These are phyloP conservation scores for Drosophila sp. DNA, from an alignment of 1,140 invertebrate genomes.

Conservation along the genomic window DNA sequence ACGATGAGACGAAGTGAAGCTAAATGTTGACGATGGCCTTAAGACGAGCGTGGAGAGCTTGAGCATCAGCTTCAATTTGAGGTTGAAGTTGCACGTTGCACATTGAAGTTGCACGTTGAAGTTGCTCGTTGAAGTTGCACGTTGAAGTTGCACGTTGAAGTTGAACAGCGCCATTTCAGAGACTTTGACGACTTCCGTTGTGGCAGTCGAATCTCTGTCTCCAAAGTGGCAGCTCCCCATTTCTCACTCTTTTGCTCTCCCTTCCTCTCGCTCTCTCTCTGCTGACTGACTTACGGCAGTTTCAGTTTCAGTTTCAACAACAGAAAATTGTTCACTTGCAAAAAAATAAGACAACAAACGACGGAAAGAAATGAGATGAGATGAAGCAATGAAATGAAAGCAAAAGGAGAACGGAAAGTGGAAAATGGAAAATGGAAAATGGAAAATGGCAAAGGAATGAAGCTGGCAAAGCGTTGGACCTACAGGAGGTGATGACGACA, in stretches of 20 bases:
- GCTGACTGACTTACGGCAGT: conserved; percentile 66
- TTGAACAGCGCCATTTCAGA: conserved; percentile 42
- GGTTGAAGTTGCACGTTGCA: conserved; percentile 22
- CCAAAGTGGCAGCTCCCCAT: not conserved
- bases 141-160: conserved; percentile 21
- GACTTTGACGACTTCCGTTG: conserved; percentile 52
- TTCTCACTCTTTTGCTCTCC: not conserved
- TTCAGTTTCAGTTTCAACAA: conserved; percentile 63
- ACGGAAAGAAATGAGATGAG: not conserved
- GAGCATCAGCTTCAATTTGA: conserved; percentile 20
- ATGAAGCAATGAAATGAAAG: conserved; percentile 4
- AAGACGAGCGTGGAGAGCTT: conserved; percentile 16
- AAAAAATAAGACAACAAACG: conserved; percentile 6
- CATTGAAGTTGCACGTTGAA: conserved; percentile 29
- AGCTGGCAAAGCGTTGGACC: conserved; percentile 27
- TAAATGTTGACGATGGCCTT: conserved; percentile 40
- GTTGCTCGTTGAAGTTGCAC: conserved; percentile 18
- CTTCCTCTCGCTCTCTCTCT: not conserved
- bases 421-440: conserved; percentile 33
- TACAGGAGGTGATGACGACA: conserved; percentile 29
- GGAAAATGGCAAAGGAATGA: conserved; percentile 65
- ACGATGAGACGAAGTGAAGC: conserved; percentile 7
- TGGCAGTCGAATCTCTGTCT: conserved; percentile 10
- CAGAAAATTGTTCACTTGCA: conserved; percentile 48
- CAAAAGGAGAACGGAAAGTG: conserved; percentile 12